Evolutionary conservation across 2,113 vertebrate genomes (phyloP), one percentile per base, ranked within the genome.

Genomic region (Spea multiplicata): DNA sequence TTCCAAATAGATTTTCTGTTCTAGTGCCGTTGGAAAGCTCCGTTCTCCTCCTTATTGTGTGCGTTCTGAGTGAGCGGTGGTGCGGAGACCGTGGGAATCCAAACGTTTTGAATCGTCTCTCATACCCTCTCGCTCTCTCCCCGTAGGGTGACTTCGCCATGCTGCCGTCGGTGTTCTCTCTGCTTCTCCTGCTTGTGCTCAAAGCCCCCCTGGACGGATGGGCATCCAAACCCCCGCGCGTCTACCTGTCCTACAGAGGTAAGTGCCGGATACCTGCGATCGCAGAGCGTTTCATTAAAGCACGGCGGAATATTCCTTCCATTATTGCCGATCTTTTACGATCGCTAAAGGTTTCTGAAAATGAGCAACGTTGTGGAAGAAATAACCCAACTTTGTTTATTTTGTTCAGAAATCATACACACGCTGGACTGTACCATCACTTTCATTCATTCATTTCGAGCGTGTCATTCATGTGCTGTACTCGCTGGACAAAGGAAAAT

Each of bases 241-340:
- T 84, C 73, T 84, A 80, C 74, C 74, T 84, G 44, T 52, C 83
- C 30, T 84, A 84, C 80, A 83, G 74, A 83, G 83, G 83, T 84
- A 83, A 83, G 83, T 44, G 8, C 7, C 5, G 2, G 1, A 7
- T 66, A 7, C 8, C 9, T 65, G 4, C 16, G 50, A 52, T 10
- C 50, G 9, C 50, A 52, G 9, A 52, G 50, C 50, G 30, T 52
- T 52, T 52, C 6, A 52, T 52, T 52, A 52, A 52, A 52, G 49
- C 49, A 5, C 8, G 50, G 50, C 50, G 45, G 66, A 47, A 30
- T 30, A 30, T 30, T 30, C 30, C 30, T 30, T 30, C 30, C 30
- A 30, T 30, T 30, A 30, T 30, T 30, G 30, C 30, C 30, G 30
- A 30, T 30, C 30, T 30, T 30, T 30, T 1, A 30, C 30, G 1